phyloP scores from a whole-genome alignment of 2,113 vertebrate species.

The Crypturellus undulatus region DNA sequence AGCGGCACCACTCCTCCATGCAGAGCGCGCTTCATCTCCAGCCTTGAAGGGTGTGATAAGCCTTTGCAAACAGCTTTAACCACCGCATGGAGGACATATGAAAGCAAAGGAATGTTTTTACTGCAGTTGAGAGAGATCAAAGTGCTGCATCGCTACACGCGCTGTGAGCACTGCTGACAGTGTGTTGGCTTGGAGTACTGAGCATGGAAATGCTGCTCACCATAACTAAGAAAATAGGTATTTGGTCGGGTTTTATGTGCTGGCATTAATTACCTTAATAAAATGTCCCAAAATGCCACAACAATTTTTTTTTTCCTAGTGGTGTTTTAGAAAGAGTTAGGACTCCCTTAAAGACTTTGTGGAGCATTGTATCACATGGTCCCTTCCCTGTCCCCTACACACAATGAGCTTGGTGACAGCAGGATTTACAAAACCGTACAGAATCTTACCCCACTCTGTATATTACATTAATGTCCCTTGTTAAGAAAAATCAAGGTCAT shows the following conservation, averaged over 20 bases:
- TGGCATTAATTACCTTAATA: constrained; percentile 16
- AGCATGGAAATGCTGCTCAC: not conserved
- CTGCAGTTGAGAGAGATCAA: not conserved
- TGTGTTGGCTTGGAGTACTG: not conserved
- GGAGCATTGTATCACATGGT: not conserved
- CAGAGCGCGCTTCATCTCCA: not conserved
- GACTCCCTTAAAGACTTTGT: constrained; percentile 17
- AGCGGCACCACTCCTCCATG: not conserved
- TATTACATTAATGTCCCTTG: constrained; percentile 53
- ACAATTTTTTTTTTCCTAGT: not conserved
- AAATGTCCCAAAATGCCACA: not conserved
- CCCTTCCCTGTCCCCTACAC: not conserved
- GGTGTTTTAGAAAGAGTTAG: not conserved
- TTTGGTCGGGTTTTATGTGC: not conserved
- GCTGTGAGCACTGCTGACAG: fast-evolving
- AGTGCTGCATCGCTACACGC: not conserved
- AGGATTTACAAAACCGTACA: not conserved
- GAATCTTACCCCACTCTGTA: not conserved
- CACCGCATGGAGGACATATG: fast-evolving
- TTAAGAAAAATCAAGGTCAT: constrained; percentile 75
- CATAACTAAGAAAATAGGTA: not conserved
- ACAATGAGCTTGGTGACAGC: constrained; percentile 11
- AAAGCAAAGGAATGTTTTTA: not conserved
- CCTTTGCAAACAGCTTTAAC: not conserved
- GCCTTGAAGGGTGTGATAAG: not conserved